Evolutionary conservation across 1,140 invertebrate genomes (phyloP), one percentile per base, ranked within the genome.

Genomic region (Euura lappo): DNA sequence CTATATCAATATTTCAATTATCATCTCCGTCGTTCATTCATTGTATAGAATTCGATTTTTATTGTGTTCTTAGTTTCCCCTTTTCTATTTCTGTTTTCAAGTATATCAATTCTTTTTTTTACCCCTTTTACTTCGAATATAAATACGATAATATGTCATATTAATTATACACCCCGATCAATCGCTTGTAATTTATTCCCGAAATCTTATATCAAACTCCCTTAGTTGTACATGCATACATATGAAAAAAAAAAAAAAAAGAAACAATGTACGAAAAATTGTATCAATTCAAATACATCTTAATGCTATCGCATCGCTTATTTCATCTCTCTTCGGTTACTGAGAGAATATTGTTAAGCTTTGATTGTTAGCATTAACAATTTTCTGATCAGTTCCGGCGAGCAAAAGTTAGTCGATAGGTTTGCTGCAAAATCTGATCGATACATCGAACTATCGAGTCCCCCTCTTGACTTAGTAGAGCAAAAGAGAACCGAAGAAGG

Each of bases 281-380:
- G 51, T 60, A 60, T 5, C 51, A 60, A 43, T 72, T 46, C 68
- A 76, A 74, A 44, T 45, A 75, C 45, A 45, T 60, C 46, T 28
- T 6, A 75, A 28, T 44, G 44, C 45, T 68, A 69, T 43, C 69
- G 42, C 46, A 11, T 69, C 11, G 43, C 65, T 75, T 65, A 69
- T 51, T 60, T 60, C 51, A 8, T 51, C 47, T 60, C 51, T 60
- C 13, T 11, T 4, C 13, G 8, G 8, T 60, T n/a, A 60, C 10
- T 60, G 13, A 11, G 13, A 60, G 3, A 60, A n/a, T 11, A 60
- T 60, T 8, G 2, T 60, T 60, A 28, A 28, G 28, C 28, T 28
- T 28, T 28, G 28, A 60, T 60, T 5, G 13, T 3, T 6, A 60
- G 13, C 51, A 6, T 60, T 60, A 11, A 6, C 13, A 6, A 60